Evolutionary conservation across 2,888 invertebrate species (phyloP), one percentile per base, ranked within the genome.

Genomic region (Formica aserva): DNA sequence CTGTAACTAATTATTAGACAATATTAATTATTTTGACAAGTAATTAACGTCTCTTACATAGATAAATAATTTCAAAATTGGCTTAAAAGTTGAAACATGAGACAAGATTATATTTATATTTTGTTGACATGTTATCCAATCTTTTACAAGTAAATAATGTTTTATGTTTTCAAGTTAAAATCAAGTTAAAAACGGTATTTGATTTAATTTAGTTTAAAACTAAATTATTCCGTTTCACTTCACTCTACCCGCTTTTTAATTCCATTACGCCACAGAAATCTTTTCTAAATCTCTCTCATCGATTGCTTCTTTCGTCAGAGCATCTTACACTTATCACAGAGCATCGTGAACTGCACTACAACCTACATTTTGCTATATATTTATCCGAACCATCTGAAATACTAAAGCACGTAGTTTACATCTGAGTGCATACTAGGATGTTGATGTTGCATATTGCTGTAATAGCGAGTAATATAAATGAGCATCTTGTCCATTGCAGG

Each of bases 311-410:
- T 22, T 57, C 18, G 15, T 71, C 35, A 15, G 26, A 72, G 60
- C 18, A 32, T 78, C 32, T 18, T 32, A n/a, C 35, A 15, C 60
- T 74, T 48, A 6, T 74, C 60, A 74, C 60, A 45, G 57, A 71
- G 29, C 57, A 45, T 45, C 13, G 74, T 60, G 5, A 13, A 80
- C 78, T 80, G 78, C 60, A 26, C 60, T 32, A 26, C 18, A 48
- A 45, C 45, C 35, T 35, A 13, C 35, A 60, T 45, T 72, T 26
- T 35, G 74, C 75, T 62, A 35, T 60, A 72, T 60, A 80, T 80
- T 72, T 80, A 72, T 72, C 60, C 8, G 9, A 32, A 13, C 11
- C 41, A 71, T 71, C 57, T n/a, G 26, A 72, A 69, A 29, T 13
- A 57, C 67, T 63, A 35, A 22, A 18, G 13, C 52, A 52, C 38